Base-by-base conservation (phyloP, 92 coral and sea anemone genomes). In the Heteractis magnifica region DNA sequence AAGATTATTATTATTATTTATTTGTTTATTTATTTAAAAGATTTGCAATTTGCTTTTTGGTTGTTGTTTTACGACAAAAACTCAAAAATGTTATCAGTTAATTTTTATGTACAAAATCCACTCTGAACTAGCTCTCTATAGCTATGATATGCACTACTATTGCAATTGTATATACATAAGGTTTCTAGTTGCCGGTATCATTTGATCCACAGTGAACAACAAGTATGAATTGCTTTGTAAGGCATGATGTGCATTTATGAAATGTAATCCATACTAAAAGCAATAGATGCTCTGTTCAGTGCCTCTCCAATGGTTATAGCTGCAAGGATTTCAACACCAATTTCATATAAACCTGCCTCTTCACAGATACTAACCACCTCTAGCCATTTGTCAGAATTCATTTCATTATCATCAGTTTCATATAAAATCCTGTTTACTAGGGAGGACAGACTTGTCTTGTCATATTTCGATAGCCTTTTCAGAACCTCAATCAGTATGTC, bases 261-360 rank as follows among this genome's bases (percentile, higher is more conserved):
- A 84, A 97, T 94, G 49, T 97, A 97, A 82, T 97, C 99, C 94
- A 97, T 90, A 34, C 92, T 90, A 55, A 87, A 97, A 48, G 98
- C 95, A 92, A 97, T 97, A 18, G 97, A 88, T 73, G 99, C 99
- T 83, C 93, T 94, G 90, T 97, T 89, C 77, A 97, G 76, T 70
- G 99, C 99, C 71, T 97, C 93, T 76, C 99, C 94, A 51, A 97
- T 93, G 14, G 97, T 91, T 41, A 97, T 65, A 48, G 94, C 90
- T 71, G 98, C 90, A 21, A 94, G 86, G 65, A 94, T 77, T 52
- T 97, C 99, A 77, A 92, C 79, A 58, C 94, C 97, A 79, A 91
- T 85, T 49, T 90, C 92, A 80, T 76, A 11, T 84, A 91, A 70
- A 18, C 91, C 91, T 41, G 85, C 93, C 49, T 85, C 81, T 49